These are phyloP conservation scores for Gasterosteus aculeatus DNA, from an alignment of 2,113 vertebrate genomes.

Conservation along the genomic window DNA sequence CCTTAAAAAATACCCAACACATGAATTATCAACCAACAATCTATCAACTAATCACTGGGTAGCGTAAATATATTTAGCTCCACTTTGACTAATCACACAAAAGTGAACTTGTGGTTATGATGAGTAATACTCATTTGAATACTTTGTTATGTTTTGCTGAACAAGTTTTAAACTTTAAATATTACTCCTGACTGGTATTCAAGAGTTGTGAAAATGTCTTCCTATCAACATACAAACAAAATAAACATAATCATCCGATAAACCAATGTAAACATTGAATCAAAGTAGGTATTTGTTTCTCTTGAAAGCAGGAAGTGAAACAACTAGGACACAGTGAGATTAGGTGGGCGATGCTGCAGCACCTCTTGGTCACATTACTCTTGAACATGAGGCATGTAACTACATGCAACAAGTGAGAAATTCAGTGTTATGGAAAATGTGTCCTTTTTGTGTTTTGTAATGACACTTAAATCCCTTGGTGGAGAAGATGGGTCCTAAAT, in stretches of 20 bases:
- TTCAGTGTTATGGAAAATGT: not conserved
- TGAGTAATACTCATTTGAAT: not conserved
- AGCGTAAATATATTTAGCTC: not conserved
- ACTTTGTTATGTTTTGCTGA: not conserved
- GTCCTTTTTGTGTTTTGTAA: not conserved
- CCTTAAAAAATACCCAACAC: not conserved
- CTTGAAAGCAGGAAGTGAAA: constrained; percentile 27
- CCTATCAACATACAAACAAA: not conserved
- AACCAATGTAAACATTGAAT: not conserved
- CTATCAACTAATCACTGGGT: not conserved
- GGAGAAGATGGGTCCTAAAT: not conserved
- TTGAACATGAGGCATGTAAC: not conserved
- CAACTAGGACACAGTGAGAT: no score
- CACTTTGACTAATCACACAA: not conserved
- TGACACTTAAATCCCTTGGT: not conserved
- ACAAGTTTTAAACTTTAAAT: not conserved
- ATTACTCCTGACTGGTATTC: not conserved
- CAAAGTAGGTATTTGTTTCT: not conserved
- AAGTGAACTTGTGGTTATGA: not conserved
- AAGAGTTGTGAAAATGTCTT: not conserved
- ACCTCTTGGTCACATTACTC: not conserved
- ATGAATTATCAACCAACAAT: not conserved
- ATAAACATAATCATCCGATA: not conserved
- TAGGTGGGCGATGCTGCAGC: not conserved
- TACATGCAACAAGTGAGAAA: no score